phyloP scores from a whole-genome alignment of 1,140 invertebrate species.

The Aphis craccivora region DNA sequence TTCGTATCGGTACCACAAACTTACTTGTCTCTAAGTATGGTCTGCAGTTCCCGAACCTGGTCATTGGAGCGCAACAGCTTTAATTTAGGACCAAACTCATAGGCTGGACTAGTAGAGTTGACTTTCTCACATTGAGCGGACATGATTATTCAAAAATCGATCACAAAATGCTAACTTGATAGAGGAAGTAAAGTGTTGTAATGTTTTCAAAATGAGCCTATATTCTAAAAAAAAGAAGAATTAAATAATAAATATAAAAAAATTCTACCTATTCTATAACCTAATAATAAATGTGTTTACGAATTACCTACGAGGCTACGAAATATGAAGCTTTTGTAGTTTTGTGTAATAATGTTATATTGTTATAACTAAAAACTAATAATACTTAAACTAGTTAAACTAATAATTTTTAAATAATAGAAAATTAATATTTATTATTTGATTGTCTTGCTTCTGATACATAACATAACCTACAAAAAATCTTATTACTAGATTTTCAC shows the following conservation, averaged over 20 bases:
- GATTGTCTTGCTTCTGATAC: neutral
- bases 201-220: neutral
- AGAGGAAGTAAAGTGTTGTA: neutral
- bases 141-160: neutral
- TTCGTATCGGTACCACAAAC: slow-evolving; percentile 61
- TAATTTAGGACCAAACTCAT: slow-evolving; percentile 79
- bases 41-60: slow-evolving; percentile 92
- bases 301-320: neutral
- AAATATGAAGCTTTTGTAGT: neutral
- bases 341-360: neutral
- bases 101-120: slow-evolving; percentile 52
- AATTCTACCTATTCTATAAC: no score
- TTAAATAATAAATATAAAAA: neutral
- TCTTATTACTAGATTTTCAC: neutral
- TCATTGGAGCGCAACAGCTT: slow-evolving; percentile 84
- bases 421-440: neutral
- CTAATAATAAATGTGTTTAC: neutral
- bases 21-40: slow-evolving; percentile 94
- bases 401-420: neutral
- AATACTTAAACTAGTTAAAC: neutral
- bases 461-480: slow-evolving; percentile 38
- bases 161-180: neutral
- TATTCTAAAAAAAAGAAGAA: neutral
- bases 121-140: slow-evolving; percentile 55
- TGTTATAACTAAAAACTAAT: neutral